Evolutionary conservation across 2,797 vertebrate genomes (phyloP).

Genomic region (Notoglanidium macrostoma): DNA sequence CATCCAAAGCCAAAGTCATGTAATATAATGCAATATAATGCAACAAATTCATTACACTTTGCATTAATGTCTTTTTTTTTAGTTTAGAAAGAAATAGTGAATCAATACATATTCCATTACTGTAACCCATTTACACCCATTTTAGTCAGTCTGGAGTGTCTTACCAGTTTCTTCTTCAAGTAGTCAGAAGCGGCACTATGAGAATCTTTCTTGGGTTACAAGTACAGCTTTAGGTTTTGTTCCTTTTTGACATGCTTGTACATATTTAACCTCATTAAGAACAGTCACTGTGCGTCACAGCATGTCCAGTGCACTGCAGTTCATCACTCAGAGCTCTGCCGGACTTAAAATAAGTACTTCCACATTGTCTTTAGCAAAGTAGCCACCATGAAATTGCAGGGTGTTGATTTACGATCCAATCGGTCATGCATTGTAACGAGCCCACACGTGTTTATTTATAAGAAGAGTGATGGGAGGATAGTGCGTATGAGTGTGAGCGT

Average conservation of each 20-base stretch:
- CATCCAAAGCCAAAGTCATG: neutral
- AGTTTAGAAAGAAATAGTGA: neutral
- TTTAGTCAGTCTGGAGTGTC: slow-evolving; percentile 57
- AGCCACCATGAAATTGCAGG: slow-evolving; percentile 25
- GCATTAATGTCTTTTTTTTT: neutral
- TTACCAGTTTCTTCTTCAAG: slow-evolving; percentile 37
- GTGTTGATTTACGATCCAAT: slow-evolving; percentile 42
- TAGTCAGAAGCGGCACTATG: slow-evolving; percentile 43
- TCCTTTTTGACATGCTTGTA: neutral
- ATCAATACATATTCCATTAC: slow-evolving; percentile 67
- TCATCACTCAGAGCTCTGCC: slow-evolving; percentile 11
- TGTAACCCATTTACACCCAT: slow-evolving; percentile 65
- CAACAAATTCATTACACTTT: neutral
- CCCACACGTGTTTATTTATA: slow-evolving; percentile 48
- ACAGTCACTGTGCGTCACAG: neutral
- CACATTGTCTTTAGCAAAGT: slow-evolving; percentile 26
- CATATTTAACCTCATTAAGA: neutral
- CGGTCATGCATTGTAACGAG: slow-evolving; percentile 43
- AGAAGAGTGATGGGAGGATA: slow-evolving; percentile 9
- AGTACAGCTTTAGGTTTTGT: neutral
- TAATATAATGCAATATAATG: neutral
- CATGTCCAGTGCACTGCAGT: neutral
- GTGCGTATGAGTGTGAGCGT: neutral
- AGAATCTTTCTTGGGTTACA: neutral
- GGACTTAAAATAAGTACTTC: slow-evolving; percentile 35